Percentiles rank a stretch among this genome's conserved stretches.
phyloP scores from a whole-genome alignment of 2,888 invertebrate species.

The Drosophila falleni region DNA sequence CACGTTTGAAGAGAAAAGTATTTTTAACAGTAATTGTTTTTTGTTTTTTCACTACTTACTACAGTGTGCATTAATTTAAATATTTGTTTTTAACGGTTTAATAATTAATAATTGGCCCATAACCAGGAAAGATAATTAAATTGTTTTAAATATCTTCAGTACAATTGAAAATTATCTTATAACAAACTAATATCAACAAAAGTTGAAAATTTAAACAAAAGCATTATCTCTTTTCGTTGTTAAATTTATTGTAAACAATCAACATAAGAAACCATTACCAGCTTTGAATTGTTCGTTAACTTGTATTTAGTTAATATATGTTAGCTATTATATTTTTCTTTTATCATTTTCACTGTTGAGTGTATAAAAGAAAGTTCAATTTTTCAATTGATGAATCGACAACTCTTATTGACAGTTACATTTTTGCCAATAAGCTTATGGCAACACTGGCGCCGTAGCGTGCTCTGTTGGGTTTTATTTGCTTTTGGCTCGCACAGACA shows the following conservation, averaged over 20 bases:
- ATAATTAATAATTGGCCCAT: too few species aligned
- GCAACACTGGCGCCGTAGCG: conserved; percentile 53
- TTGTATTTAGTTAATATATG: background rate
- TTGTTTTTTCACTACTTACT: background rate
- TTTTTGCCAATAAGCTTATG: conserved; percentile 41
- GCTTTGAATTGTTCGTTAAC: background rate
- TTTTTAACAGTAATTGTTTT: background rate
- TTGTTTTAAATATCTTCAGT: too few species aligned
- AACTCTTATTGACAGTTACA: conserved; percentile 25
- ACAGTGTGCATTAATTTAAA: too few species aligned
- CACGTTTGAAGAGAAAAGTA: background rate
- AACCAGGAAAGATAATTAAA: background rate
- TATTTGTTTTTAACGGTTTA: too few species aligned
- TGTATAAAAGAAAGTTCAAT: background rate
- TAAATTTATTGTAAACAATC: background rate
- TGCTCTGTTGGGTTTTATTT: conserved; percentile 40
- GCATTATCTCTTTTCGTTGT: background rate
- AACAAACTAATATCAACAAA: too few species aligned
- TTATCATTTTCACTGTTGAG: background rate
- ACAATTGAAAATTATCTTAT: too few species aligned
- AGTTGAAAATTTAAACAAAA: too few species aligned
- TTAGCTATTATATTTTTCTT: background rate
- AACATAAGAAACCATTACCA: background rate
- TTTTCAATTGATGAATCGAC: conserved; percentile 12
- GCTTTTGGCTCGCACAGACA: conserved; percentile 26